Conservation (phyloP, 2,888 invertebrate species). For the Cheiracanthium punctorium region DNA sequence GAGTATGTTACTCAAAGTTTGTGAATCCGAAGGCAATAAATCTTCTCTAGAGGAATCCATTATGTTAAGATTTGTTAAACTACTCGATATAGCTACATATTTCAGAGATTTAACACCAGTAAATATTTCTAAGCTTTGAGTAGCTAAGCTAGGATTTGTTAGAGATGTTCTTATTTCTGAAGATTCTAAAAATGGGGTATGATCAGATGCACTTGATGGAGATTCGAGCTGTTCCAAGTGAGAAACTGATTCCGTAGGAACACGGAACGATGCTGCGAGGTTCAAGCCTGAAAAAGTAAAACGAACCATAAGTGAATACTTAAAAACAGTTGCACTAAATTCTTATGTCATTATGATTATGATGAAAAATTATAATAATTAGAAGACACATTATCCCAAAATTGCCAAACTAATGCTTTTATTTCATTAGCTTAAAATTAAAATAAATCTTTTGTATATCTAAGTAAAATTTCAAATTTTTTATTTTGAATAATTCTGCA, state of each 20-base stretch:
- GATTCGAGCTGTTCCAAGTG: not conserved
- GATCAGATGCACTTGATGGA: not conserved
- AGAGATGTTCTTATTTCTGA: not conserved
- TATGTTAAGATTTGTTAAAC: not conserved
- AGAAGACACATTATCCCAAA: too few relatives aligned
- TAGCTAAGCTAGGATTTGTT: not conserved
- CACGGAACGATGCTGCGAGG: not conserved
- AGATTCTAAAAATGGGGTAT: not conserved
- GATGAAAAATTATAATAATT: too few relatives aligned
- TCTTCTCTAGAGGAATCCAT: too few relatives aligned
- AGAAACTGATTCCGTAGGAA: not conserved
- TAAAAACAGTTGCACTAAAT: too few relatives aligned
- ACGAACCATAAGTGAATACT: too few relatives aligned
- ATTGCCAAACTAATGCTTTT: too few relatives aligned
- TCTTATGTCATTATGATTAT: too few relatives aligned
- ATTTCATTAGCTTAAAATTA: too few relatives aligned
- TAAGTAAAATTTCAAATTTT: too few relatives aligned
- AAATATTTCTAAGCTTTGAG: not conserved
- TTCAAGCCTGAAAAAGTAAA: not conserved
- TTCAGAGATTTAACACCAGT: not conserved
- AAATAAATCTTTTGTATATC: too few relatives aligned
- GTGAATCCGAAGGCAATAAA: not conserved
- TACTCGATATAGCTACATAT: not conserved
- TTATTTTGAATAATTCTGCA: too few relatives aligned
- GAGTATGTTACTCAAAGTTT: not conserved